Percentiles rank a stretch among this genome's conserved stretches.
phyloP scores from a whole-genome alignment of 2,113 vertebrate species.

The Ailurus styani region DNA sequence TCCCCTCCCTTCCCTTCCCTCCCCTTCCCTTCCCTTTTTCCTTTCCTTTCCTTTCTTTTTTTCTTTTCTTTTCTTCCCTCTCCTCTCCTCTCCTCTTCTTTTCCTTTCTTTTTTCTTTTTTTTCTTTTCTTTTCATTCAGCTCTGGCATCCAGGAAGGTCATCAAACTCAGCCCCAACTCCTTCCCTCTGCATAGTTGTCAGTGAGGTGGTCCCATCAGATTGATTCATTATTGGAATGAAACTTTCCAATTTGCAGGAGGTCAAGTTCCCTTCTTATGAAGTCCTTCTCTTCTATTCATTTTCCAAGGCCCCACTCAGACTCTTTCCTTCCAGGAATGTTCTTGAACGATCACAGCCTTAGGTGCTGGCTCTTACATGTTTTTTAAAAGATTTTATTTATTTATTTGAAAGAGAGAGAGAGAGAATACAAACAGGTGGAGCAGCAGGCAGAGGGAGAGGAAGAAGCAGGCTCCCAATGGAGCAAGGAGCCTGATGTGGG shows the following conservation, averaged over 20 bases:
- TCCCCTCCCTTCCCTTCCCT: not conserved
- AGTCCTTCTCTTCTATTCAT: not conserved
- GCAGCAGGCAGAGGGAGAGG: no score
- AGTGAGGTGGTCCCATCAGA: not conserved
- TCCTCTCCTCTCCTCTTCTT: no score
- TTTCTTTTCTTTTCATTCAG: not conserved
- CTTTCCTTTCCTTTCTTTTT: not conserved
- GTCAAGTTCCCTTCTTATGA: not conserved
- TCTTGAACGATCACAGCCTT: not conserved
- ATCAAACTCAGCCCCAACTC: not conserved
- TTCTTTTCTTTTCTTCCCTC: fast-evolving
- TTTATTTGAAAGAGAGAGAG: no score
- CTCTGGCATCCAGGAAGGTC: not conserved
- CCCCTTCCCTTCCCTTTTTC: no score
- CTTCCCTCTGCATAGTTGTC: not conserved
- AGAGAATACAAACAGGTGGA: no score
- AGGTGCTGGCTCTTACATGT: not conserved
- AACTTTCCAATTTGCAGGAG: not conserved
- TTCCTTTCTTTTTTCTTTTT: not conserved
- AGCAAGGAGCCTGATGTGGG: no score
- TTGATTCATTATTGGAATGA: not conserved
- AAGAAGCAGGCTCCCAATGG: no score
- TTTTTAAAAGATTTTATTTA: no score
- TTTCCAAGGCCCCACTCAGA: not conserved
- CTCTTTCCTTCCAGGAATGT: not conserved